Conservation (phyloP, 2,113 vertebrate genomes). For the Cephalopterus ornatus region DNA sequence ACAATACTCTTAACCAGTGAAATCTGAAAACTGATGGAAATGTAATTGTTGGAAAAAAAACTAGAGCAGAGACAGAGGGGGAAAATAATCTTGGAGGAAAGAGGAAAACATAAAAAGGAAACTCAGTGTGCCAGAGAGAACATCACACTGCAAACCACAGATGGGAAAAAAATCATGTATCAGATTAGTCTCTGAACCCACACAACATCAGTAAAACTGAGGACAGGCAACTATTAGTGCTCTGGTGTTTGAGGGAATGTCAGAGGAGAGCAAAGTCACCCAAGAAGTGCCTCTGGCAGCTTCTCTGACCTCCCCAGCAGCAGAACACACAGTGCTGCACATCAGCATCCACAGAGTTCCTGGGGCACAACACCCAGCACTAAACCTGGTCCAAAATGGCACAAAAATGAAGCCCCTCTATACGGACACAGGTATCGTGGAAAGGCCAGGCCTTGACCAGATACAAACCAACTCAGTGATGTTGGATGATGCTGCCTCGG, state of each 20-base stretch:
- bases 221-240: neutral
- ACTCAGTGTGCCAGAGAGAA: neutral
- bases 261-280: neutral
- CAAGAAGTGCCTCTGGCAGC: neutral
- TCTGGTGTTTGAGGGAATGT: neutral
- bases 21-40: neutral
- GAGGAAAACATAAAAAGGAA: neutral
- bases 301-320: neutral
- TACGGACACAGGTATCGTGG: accelerated
- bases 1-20: neutral
- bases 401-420: accelerated
- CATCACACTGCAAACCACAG: neutral
- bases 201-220: neutral
- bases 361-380: neutral
- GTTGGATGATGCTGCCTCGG: neutral
- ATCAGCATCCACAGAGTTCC: neutral
- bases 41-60: neutral
- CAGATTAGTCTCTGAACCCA: neutral
- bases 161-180: neutral
- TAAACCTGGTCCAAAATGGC: accelerated
- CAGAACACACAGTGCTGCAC: neutral
- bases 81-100: neutral
- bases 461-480: accelerated
- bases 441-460: neutral
- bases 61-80: neutral